A percentile compares a stretch with the other conserved stretches of the same genome.
These are phyloP conservation scores for pig (Sus scrofa) DNA, from an alignment of 2,113 vertebrate species.

Conservation along the genomic window T2T-Sscrofa CM000823.6:65811501-65812000, in stretches of 20 bases:
- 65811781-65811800: neutral
- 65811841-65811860: neutral
- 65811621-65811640: constrained; percentile 91
- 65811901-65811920: no score
- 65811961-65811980: no score
- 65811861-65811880: neutral
- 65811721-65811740: constrained; percentile 98
- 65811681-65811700: constrained; percentile 98
- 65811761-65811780: constrained; percentile 98
- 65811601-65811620: neutral
- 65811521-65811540: neutral
- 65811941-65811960: no score
- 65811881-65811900: neutral
- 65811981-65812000: no score
- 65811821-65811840: neutral
- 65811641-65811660: constrained; percentile 97
- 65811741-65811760: constrained; percentile 99
- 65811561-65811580: fast-evolving
- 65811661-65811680: constrained; percentile 95
- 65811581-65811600: neutral
- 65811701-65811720: constrained; percentile 96
- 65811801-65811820: neutral
- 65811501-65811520: neutral
- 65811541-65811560: neutral
- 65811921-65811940: no score